Evolutionary conservation across 2,888 invertebrate genomes (phyloP), one percentile per base, ranked within the genome.

Genomic region (Netelia melanura): DNA sequence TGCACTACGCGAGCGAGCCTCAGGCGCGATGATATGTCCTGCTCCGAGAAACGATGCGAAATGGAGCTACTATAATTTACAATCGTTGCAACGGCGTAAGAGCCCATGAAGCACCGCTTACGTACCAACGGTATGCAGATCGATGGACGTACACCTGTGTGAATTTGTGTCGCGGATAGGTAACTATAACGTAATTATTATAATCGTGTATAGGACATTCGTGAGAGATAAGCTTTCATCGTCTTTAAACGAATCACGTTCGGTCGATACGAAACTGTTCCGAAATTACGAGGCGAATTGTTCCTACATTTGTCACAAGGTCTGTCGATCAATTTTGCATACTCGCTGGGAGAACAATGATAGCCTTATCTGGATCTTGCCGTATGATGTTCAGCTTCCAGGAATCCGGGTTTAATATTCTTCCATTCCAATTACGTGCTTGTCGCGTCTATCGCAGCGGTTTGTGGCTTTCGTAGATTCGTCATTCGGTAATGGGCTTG

Each of bases 401-500:
- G 23, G n/a, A 3, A 56, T 56, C 9, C n/a, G 3, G n/a, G n/a
- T 56, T n/a, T 38, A 79, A 54, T 64, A 79, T 56, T 64, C 11
- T 71, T 43, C 25, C 43, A 21, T 21, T 21, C 58, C 10, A 17
- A 58, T 58, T 21, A 21, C 17, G 58, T 58, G 21, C 58, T 21
- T 58, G 17, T n/a, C 17, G 6, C 2, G 38, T 65, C 65, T 3
- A 65, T 65, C 11, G 21, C 43, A 21, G 9, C n/a, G 6, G 23
- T 68, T 14, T 64, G 43, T 25, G 23, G 23, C 21, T 61, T 6
- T 67, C 2, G 71, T 61, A 77, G 65, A 71, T 77, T 72, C 61
- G 71, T 81, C 72, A 84, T 84, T 80, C 23, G 62, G 61, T 10
- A 61, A 80, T 52, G 83, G 67, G 76, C 82, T 83, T 87, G 44